A percentile compares a stretch with the other conserved stretches of the same genome.
phyloP scores from a whole-genome alignment of 2,797 vertebrate species.

The Acrocephalus scirpaceus region DNA sequence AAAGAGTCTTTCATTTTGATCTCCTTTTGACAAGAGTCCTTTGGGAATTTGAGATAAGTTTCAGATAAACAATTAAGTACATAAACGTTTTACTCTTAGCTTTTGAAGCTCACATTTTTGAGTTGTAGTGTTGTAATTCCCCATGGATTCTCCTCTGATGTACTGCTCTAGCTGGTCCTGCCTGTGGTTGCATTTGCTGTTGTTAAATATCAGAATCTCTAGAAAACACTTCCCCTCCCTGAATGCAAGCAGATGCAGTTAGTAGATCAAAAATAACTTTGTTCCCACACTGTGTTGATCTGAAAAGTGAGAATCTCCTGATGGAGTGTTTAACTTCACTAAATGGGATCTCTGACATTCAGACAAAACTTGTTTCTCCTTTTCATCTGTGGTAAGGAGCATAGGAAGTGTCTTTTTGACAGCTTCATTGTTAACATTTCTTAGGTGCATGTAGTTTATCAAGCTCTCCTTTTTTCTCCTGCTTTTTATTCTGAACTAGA shows the following conservation, averaged over 20 bases:
- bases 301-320: slow-evolving; percentile 2
- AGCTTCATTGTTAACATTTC: neutral
- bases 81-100: neutral
- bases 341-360: neutral
- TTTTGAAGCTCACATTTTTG: neutral
- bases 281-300: neutral
- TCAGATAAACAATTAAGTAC: neutral
- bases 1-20: neutral
- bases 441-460: neutral
- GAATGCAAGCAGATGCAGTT: neutral
- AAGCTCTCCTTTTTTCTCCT: neutral
- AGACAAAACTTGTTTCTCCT: slow-evolving; percentile 13
- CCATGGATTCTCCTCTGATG: neutral
- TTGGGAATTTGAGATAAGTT: neutral
- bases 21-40: neutral
- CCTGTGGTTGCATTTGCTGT: neutral
- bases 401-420: neutral
- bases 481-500: neutral
- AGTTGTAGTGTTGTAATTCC: neutral
- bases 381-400: neutral
- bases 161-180: neutral
- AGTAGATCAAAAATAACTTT: neutral
- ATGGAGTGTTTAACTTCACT: neutral
- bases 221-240: neutral
- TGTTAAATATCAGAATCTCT: neutral